phyloP scores from a whole-genome alignment of 2,113 vertebrate genomes.

The Hyperopisus bebe region DNA sequence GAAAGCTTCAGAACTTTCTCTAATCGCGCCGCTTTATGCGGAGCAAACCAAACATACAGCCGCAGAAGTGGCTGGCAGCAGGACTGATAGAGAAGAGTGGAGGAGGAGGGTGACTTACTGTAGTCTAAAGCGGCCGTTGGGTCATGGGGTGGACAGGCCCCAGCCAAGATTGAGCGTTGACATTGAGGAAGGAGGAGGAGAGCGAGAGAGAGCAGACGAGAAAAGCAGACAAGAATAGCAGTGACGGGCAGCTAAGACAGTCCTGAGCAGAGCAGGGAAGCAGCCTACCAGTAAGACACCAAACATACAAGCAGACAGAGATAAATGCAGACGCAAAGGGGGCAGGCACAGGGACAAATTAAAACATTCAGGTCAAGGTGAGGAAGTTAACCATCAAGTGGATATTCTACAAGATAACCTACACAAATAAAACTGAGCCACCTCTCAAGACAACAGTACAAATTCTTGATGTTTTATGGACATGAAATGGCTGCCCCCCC shows the following conservation, averaged over 20 bases:
- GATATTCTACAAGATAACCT: neutral
- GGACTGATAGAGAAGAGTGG: conserved; percentile 25
- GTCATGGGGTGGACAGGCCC: conserved; percentile 51
- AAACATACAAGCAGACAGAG: neutral
- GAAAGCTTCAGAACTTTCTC: no score
- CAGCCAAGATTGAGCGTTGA: conserved; percentile 59
- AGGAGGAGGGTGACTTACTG: conserved; percentile 65
- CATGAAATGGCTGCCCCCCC: neutral
- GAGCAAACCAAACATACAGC: neutral
- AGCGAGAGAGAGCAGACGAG: conserved; percentile 16
- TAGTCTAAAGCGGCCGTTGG: conserved; percentile 50
- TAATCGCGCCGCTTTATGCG: neutral
- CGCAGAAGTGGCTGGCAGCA: no score
- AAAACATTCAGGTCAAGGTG: neutral
- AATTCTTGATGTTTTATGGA: neutral
- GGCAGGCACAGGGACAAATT: neutral
- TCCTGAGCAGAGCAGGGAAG: neutral
- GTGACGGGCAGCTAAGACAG: conserved; percentile 22
- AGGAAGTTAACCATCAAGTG: neutral
- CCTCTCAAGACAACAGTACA: neutral
- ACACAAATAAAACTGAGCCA: neutral
- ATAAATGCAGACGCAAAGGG: neutral
- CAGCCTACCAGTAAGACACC: neutral
- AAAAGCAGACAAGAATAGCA: neutral
- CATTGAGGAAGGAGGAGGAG: conserved; percentile 42